phyloP scores from a whole-genome alignment of 2,113 vertebrate species.

The Marcusenius ussheri region DNA sequence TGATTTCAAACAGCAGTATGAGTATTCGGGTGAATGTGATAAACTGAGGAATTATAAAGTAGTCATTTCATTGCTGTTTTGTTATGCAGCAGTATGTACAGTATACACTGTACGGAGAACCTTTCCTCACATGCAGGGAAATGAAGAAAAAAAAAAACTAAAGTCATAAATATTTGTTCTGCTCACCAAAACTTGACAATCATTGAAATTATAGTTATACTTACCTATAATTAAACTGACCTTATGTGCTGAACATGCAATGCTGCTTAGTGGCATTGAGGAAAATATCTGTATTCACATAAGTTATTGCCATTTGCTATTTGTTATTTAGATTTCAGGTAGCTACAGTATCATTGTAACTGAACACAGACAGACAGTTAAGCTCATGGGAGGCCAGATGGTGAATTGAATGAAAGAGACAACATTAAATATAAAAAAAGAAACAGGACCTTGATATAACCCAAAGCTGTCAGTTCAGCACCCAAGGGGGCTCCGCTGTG shows the following conservation, averaged over 20 bases:
- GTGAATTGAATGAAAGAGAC: background rate
- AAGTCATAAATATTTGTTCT: background rate
- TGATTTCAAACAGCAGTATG: background rate
- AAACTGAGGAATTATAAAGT: background rate
- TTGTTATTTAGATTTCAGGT: background rate
- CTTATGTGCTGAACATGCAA: background rate
- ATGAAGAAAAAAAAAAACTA: background rate
- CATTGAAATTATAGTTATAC: background rate
- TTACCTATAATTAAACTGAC: background rate
- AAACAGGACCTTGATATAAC: background rate
- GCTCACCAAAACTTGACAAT: background rate
- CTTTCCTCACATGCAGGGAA: background rate
- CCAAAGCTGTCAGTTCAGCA: background rate
- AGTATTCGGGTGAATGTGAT: background rate
- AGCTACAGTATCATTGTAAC: background rate
- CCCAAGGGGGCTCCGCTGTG: background rate
- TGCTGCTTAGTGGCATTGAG: background rate
- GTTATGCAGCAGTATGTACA: background rate
- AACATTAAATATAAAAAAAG: background rate
- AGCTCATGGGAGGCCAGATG: constrained; percentile 7
- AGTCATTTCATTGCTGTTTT: background rate
- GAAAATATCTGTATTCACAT: background rate
- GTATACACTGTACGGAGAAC: background rate
- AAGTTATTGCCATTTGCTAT: background rate
- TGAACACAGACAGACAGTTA: background rate